These are phyloP conservation scores for Phalacrocorax carbo DNA, from an alignment of 2,113 vertebrate species.

Conservation along the genomic window DNA sequence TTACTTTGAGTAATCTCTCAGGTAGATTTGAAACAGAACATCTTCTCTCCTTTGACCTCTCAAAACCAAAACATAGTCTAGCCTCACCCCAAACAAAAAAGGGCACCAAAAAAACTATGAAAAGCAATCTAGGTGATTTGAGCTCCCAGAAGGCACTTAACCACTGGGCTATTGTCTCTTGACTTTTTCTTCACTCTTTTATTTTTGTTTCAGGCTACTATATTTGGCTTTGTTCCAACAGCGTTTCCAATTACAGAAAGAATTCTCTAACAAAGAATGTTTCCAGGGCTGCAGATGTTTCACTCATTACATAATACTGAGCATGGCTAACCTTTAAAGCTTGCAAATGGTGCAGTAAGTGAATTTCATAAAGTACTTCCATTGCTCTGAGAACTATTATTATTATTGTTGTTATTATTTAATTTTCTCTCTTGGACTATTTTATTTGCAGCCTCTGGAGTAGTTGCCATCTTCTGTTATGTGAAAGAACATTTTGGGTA, in stretches of 20 bases:
- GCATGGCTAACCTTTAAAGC: conserved; percentile 19
- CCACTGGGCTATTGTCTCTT: background rate
- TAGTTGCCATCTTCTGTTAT: background rate
- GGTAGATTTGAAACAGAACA: background rate
- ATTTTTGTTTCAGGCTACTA: conserved; percentile 48
- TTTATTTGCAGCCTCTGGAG: background rate
- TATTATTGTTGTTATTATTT: background rate
- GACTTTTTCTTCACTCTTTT: conserved; percentile 11
- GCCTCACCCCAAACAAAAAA: background rate
- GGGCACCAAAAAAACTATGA: background rate
- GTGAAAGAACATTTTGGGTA: background rate
- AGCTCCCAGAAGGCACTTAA: background rate
- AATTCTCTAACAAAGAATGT: conserved; percentile 46
- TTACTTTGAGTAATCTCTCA: background rate
- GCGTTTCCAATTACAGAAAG: conserved; percentile 52
- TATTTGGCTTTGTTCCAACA: conserved; percentile 36
- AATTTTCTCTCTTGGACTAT: background rate
- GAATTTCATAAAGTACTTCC: background rate
- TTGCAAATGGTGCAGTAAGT: background rate
- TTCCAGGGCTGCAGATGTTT: conserved; percentile 59
- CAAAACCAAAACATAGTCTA: background rate
- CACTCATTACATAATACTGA: conserved; percentile 37
- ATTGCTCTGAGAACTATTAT: background rate
- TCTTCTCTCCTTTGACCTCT: background rate
- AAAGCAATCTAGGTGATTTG: background rate